Evolutionary conservation across 2,888 invertebrate genomes (phyloP).

Genomic region (Leptinotarsa peninsularis): DNA sequence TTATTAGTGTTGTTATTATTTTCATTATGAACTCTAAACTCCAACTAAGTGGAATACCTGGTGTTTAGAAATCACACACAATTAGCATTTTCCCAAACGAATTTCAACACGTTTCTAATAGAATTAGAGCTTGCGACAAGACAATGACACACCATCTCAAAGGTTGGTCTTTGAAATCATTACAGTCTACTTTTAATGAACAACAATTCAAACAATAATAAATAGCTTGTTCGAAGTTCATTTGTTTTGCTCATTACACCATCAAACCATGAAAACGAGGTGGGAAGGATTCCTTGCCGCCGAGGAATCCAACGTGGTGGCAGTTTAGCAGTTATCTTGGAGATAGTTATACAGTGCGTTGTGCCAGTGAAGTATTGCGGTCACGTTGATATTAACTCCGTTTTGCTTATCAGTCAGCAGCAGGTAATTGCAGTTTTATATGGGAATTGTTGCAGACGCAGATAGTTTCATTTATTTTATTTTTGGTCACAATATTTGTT

Average conservation of each 20-base stretch:
- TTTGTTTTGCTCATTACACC: conserved; percentile 34
- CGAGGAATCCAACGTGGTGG: conserved; percentile 17
- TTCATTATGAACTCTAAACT: neutral
- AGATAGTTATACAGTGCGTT: conserved; percentile 36
- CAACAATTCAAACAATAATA: conserved; percentile 30
- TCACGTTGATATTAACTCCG: conserved; percentile 28
- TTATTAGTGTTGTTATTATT: too few relatives aligned
- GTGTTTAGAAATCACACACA: neutral
- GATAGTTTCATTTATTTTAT: neutral
- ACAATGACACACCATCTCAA: conserved; percentile 24
- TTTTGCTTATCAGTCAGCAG: conserved; percentile 5
- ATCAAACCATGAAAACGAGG: conserved; percentile 32
- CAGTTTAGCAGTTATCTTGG: conserved; percentile 23
- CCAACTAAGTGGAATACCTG: neutral
- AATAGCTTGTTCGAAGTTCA: conserved; percentile 22
- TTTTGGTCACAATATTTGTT: neutral
- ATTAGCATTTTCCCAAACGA: conserved; percentile 10
- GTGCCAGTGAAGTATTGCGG: conserved; percentile 35
- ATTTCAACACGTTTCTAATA: conserved; percentile 18
- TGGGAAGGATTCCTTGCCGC: conserved; percentile 19
- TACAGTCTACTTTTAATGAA: conserved; percentile 27
- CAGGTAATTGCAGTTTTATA: conserved; percentile 20
- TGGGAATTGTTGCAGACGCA: neutral
- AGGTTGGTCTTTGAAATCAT: conserved; percentile 28
- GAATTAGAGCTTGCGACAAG: conserved; percentile 23